Evolutionary conservation across 2,888 invertebrate genomes (phyloP), one percentile per base, ranked within the genome.

Genomic region (Troilus luridus): DNA sequence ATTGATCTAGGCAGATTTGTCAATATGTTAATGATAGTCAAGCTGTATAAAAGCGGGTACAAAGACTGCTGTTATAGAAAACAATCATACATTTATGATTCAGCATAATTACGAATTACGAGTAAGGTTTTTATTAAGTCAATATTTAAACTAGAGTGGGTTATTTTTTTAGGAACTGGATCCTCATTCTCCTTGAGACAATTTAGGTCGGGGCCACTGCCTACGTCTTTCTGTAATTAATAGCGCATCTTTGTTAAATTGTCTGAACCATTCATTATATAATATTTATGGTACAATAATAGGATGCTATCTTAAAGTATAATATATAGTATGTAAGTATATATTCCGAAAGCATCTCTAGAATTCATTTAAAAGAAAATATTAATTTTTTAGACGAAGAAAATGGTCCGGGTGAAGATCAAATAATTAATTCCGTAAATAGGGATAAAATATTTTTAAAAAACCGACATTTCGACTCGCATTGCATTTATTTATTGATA

Each of bases 81-180:
- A 64, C 64, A 64, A 24, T 64, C n/a, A 2, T n/a, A 17, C 24
- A n/a, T n/a, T 14, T 72, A 41, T 19, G 72, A 77, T 1, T 27
- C 27, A 41, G 72, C 72, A 11, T 41, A 77, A 77, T 77, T 2
- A 14, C 1, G 24, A 67, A 67, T 14, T 41, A 41, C 14, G 1
- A 27, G 27, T 14, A 72, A 17, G 24, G 24, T 24, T 67, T 41
- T 77, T 17, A 17, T 19, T 41, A 77, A 27, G 72, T 17, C 27
- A 77, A 27, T 77, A 77, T 77, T 77, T 77, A 77, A 77, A 67
- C 67, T 67, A 24, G 72, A 77, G 27, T 77, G 19, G 27, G 41
- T 27, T 77, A 41, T 77, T 77, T 41, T 19, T 41, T 77, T 41
- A 41, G 17, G 41, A 77, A 77, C 72, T 77, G 41, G 17, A 24